Evolutionary conservation across 2,797 vertebrate species (phyloP).

Genomic region (Babyrousa celebensis): DNA sequence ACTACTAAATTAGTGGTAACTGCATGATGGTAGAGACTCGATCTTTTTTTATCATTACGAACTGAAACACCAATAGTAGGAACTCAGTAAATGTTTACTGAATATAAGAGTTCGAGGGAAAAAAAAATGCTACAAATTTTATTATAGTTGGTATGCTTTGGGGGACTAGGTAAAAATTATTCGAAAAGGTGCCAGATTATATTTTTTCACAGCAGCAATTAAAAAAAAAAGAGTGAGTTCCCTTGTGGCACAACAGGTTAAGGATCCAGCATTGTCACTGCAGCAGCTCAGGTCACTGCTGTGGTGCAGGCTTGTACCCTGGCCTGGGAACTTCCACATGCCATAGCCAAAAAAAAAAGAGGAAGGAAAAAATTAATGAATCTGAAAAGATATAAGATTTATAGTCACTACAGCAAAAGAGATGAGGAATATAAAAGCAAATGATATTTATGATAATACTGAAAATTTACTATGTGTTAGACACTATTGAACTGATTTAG

Average conservation of each 20-base stretch:
- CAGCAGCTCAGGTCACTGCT: no score
- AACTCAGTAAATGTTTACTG: slow-evolving; percentile 37
- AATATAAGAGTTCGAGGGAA: slow-evolving; percentile 7
- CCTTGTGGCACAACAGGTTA: no score
- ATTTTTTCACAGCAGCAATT: slow-evolving; percentile 2
- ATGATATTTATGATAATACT: background rate
- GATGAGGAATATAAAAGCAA: slow-evolving; percentile 22
- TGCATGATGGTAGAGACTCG: background rate
- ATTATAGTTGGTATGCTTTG: slow-evolving; percentile 13
- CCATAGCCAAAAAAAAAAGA: background rate
- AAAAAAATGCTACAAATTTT: slow-evolving; percentile 27
- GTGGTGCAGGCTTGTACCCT: no score
- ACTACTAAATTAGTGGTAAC: background rate
- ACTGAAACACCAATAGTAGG: background rate
- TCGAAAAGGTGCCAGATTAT: slow-evolving; percentile 34
- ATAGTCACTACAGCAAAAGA: background rate
- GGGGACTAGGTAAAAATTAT: background rate
- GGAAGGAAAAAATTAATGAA: background rate
- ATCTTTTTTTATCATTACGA: slow-evolving; percentile 6
- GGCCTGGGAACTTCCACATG: no score
- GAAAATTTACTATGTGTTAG: background rate
- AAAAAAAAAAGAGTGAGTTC: no score
- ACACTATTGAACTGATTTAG: background rate
- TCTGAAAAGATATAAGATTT: slow-evolving; percentile 10
- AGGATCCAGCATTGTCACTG: no score